phyloP scores from a whole-genome alignment of 2,797 vertebrate genomes.

The Ctenochaetus hawaiiensis region DNA sequence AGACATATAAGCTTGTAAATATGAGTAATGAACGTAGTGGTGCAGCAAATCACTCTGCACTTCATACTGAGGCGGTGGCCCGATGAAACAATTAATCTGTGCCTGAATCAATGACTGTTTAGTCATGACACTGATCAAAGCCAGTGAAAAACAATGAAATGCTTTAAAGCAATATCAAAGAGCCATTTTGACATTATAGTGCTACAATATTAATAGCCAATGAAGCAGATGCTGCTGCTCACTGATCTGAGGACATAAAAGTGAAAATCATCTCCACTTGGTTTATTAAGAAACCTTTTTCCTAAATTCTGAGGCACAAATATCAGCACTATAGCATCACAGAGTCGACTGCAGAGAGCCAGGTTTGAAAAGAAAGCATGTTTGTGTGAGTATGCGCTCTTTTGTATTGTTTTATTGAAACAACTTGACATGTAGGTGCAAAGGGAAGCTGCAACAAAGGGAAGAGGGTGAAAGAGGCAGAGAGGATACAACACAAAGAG shows the following conservation, averaged over 20 bases:
- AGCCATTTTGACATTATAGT: constrained; percentile 3
- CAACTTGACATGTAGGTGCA: constrained; percentile 61
- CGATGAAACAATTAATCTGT: background rate
- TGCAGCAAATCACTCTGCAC: background rate
- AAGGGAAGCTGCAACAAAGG: constrained; percentile 64
- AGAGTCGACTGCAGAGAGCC: background rate
- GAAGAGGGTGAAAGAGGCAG: constrained; percentile 39
- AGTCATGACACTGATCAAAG: constrained; percentile 23
- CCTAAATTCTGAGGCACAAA: background rate
- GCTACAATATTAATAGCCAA: constrained; percentile 4
- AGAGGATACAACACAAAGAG: constrained; percentile 48
- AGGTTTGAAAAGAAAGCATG: constrained; percentile 17
- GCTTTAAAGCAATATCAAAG: constrained; percentile 14
- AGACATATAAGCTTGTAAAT: background rate
- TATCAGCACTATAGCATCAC: background rate
- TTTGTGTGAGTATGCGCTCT: constrained; percentile 38
- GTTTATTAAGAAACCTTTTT: background rate
- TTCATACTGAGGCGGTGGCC: background rate
- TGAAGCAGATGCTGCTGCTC: background rate
- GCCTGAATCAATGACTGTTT: constrained; percentile 1
- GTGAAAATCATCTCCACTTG: background rate
- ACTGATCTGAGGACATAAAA: constrained; percentile 1
- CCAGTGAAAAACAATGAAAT: background rate
- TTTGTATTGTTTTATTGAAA: constrained; percentile 50
- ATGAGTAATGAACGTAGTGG: background rate